These are phyloP conservation scores for Camponotus vicinus DNA, from an alignment of 1,140 invertebrate genomes.

Conservation along the genomic window DNA sequence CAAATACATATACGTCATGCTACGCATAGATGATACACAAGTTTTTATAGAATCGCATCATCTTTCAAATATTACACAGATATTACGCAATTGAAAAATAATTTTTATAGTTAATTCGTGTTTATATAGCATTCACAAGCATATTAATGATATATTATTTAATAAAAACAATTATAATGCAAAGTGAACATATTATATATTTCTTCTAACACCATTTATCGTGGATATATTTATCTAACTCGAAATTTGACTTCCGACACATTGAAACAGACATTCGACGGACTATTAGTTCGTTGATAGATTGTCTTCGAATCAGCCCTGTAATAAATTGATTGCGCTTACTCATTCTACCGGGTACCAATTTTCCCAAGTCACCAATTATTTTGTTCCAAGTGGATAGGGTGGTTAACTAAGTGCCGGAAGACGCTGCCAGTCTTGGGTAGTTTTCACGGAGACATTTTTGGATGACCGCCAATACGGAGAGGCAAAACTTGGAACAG, in stretches of 20 bases:
- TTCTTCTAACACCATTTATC: background rate
- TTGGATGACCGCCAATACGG: conserved; percentile 53
- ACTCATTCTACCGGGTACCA: conserved; percentile 2
- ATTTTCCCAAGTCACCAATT: conserved; percentile 63
- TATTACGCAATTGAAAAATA: conserved; percentile 34
- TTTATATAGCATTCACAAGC: background rate
- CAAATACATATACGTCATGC: conserved; percentile 53
- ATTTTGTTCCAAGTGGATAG: conserved; percentile 63
- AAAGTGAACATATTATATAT: background rate
- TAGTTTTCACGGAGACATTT: conserved; percentile 43
- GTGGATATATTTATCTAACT: background rate
- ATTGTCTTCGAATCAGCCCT: conserved; percentile 57
- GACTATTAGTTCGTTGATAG: conserved; percentile 68
- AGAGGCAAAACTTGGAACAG: background rate
- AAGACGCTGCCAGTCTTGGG: conserved; percentile 49
- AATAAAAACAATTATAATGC: background rate
- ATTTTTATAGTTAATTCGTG: conserved; percentile 27
- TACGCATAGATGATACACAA: background rate
- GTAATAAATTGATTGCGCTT: conserved; percentile 66
- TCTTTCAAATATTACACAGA: conserved; percentile 22
- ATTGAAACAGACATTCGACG: conserved; percentile 55
- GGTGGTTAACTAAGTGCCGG: conserved; percentile 49
- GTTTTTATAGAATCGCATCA: conserved; percentile 24
- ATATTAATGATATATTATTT: background rate
- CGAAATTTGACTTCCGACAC: background rate